Percentiles rank a stretch among this genome's conserved stretches.
Conservation (phyloP, 1,140 invertebrate species). For the Pectinophora gossypiella region DNA sequence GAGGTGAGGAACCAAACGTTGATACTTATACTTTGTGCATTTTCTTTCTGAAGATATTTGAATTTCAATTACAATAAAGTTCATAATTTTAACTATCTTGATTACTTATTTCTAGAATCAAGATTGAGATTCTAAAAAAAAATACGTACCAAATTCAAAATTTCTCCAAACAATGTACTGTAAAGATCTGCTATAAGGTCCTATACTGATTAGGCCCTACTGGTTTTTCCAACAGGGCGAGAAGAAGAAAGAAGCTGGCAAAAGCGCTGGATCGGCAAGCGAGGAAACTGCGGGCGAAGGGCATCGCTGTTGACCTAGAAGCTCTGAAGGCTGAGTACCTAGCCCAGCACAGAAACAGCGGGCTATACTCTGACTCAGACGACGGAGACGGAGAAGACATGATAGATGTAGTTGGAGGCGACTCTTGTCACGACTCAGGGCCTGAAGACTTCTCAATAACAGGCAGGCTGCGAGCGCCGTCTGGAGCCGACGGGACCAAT, state of each 20-base stretch:
- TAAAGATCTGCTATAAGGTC: conserved; percentile 35
- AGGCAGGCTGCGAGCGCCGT: conserved; percentile 56
- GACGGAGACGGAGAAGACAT: conserved; percentile 83
- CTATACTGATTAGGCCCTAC: conserved; percentile 70
- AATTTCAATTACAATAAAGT: no score
- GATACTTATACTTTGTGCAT: background rate
- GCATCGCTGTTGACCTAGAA: conserved; percentile 90
- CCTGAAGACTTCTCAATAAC: conserved; percentile 75
- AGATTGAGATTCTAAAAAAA: no score
- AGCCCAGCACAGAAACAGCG: conserved; percentile 79
- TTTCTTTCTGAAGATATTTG: no score
- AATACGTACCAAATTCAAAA: no score
- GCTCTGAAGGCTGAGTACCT: conserved; percentile 90
- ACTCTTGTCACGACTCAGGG: conserved; percentile 77
- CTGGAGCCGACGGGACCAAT: conserved; percentile 67
- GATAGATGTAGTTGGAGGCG: conserved; percentile 86
- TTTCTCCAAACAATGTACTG: background rate
- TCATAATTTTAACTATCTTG: no score
- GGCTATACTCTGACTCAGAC: conserved; percentile 81
- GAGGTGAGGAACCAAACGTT: conserved; percentile 66
- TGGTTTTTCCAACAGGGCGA: conserved; percentile 78
- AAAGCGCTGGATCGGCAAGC: conserved; percentile 96
- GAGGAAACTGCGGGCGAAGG: conserved; percentile 91
- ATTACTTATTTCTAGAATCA: no score
- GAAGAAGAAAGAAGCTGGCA: conserved; percentile 92